Base-by-base conservation (phyloP, 2,888 invertebrate genomes). In the Spodoptera picta region DNA sequence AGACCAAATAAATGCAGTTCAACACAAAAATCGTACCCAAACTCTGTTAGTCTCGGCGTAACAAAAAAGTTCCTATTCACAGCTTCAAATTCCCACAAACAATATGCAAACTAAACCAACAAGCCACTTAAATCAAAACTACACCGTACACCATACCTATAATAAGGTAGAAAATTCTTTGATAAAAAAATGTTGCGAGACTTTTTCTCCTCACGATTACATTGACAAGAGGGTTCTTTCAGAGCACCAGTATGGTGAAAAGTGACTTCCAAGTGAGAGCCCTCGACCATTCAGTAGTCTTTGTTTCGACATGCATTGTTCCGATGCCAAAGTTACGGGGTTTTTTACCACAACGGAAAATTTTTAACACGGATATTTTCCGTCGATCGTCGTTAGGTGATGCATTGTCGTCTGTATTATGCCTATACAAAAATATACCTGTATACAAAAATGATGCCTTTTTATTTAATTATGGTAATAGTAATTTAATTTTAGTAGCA, bases 181-280 rank as follows among this genome's bases (percentile, higher is more conserved):
- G 69, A 68, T 48, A 56, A 63, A 65, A 63, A 65, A 63, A 60
- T 70, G 41, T 59, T 56, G 60, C 64, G 64, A 69, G 62, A 60
- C 47, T 61, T 68, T 59, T 24, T 53, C 12, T 44, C 11, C 27
- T 45, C 52, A 57, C 56, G 65, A 66, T 73, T 56, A 69, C 56
- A 44, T 60, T 65, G 64, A 52, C 58, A 56, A 79, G 70, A 58
- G 70, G 62, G 72, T 69, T 75, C 68, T 75, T 77, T 73, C 77
- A 75, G 31, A 45, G 53, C 53, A 47, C 70, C 57, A 70, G 64
- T 76, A 71, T 70, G 62, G 73, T 77, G 69, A 60, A 77, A 80
- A 80, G 81, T 80, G 72, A 80, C 79, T 80, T 71, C 63, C 73
- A 73, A 61, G 69, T 74, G 71, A 81, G 81, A 56, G 79, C 73